A percentile compares a stretch with the other conserved stretches of the same genome.
These are phyloP conservation scores for Drymonia ruficornis DNA, from an alignment of 2,888 invertebrate genomes.

Conservation along the genomic window DNA sequence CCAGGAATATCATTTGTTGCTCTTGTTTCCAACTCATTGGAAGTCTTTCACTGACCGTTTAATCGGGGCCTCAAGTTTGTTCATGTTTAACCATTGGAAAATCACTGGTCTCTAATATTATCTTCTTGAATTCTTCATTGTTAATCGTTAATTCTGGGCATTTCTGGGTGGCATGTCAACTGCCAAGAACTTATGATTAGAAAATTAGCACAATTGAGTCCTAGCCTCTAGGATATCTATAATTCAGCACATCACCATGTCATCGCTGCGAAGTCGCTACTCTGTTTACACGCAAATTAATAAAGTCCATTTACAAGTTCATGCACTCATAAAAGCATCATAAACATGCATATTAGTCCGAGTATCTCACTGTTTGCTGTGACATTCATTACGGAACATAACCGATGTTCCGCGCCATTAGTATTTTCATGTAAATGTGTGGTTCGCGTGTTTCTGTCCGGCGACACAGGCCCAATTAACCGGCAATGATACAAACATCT, in stretches of 20 bases:
- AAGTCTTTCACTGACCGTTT: too few species aligned
- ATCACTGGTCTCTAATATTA: too few species aligned
- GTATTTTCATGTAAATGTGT: conserved; percentile 52
- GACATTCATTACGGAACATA: conserved; percentile 36
- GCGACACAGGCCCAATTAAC: conserved; percentile 42
- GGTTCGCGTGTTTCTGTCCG: conserved; percentile 46
- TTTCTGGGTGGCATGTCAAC: too few species aligned
- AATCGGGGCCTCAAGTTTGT: too few species aligned
- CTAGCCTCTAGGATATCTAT: too few species aligned
- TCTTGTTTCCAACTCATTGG: too few species aligned
- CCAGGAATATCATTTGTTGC: too few species aligned
- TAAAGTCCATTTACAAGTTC: conserved; percentile 15
- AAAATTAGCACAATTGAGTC: too few species aligned
- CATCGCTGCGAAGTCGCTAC: neutral
- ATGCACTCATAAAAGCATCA: neutral
- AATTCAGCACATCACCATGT: neutral
- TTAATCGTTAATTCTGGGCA: too few species aligned
- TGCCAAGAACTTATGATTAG: too few species aligned
- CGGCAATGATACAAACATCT: conserved; percentile 47
- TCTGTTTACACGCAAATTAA: conserved; percentile 5
- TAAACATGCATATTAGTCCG: conserved; percentile 7
- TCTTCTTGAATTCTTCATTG: too few species aligned
- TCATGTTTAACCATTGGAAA: too few species aligned
- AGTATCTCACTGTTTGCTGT: conserved; percentile 28
- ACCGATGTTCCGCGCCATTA: conserved; percentile 43